A percentile compares a stretch with the other conserved stretches of the same genome.
Conservation (phyloP, 2,888 invertebrate species). For the Strigamia transsilvanica region DNA sequence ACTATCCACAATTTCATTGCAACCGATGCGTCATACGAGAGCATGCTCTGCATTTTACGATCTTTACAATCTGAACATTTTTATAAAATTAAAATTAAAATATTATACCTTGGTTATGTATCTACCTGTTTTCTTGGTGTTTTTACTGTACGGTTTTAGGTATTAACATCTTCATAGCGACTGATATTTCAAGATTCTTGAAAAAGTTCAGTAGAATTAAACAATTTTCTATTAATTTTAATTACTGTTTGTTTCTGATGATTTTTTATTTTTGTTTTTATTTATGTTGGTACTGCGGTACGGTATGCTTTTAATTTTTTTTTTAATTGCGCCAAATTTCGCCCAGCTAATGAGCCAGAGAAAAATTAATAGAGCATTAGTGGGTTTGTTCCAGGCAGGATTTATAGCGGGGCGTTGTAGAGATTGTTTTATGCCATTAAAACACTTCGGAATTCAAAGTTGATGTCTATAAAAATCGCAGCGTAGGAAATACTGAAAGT, state of each 20-base stretch:
- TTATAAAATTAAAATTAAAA: background rate
- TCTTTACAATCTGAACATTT: background rate
- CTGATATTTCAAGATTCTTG: no score
- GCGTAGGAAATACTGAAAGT: background rate
- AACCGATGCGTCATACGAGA: slow-evolving; percentile 29
- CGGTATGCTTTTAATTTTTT: background rate
- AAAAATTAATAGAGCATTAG: slow-evolving; percentile 39
- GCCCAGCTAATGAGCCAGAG: background rate
- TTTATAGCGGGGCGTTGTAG: slow-evolving; percentile 9
- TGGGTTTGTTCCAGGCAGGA: background rate
- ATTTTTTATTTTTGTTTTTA: background rate
- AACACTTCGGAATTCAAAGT: background rate
- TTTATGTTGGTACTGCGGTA: background rate
- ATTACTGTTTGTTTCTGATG: background rate
- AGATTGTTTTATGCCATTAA: background rate
- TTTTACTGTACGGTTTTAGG: no score
- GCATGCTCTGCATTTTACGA: background rate
- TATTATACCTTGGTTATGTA: no score
- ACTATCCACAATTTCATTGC: background rate
- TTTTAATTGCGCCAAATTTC: background rate
- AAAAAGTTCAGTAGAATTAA: no score
- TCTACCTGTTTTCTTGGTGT: no score
- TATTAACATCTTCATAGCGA: no score
- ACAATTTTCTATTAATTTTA: no score
- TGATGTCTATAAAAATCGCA: background rate